These are phyloP conservation scores for Pollicipes pollicipes DNA, from an alignment of 1,140 invertebrate genomes.

Conservation along the genomic window DNA sequence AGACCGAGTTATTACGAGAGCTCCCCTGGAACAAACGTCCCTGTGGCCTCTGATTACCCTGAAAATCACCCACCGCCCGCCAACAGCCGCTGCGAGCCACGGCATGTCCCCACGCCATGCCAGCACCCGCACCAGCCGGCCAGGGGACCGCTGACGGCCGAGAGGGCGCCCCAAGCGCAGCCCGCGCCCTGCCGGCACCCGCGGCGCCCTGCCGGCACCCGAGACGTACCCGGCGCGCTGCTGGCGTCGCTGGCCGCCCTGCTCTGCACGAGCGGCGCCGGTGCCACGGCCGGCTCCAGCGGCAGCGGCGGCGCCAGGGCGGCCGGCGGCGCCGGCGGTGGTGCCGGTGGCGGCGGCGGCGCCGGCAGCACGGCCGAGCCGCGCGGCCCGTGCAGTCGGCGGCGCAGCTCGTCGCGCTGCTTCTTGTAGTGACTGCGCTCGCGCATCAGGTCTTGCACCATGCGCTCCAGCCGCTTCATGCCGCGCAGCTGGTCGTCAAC, in stretches of 20 bases:
- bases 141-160: no score
- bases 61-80: no score
- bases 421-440: neutral
- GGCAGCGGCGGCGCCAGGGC: constrained; percentile 12
- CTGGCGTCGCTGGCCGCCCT: constrained; percentile 9
- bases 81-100: no score
- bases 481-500: neutral
- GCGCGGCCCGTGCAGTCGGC: constrained; percentile 4
- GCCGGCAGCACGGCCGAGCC: neutral
- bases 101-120: no score
- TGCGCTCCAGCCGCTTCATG: neutral
- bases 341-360: constrained; percentile 14
- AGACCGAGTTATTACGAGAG: no score
- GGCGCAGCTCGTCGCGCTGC: neutral
- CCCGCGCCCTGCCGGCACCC: no score
- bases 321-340: constrained; percentile 19
- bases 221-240: no score
- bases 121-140: no score
- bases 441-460: neutral
- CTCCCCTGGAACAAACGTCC: no score
- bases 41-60: no score
- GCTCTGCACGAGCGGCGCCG: constrained; percentile 9
- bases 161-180: no score
- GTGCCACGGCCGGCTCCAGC: constrained; percentile 10
- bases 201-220: no score